phyloP scores from a whole-genome alignment of 30 jellyfish, hydroid and myxozoan genomes.

The Aurelia sp. region DNA sequence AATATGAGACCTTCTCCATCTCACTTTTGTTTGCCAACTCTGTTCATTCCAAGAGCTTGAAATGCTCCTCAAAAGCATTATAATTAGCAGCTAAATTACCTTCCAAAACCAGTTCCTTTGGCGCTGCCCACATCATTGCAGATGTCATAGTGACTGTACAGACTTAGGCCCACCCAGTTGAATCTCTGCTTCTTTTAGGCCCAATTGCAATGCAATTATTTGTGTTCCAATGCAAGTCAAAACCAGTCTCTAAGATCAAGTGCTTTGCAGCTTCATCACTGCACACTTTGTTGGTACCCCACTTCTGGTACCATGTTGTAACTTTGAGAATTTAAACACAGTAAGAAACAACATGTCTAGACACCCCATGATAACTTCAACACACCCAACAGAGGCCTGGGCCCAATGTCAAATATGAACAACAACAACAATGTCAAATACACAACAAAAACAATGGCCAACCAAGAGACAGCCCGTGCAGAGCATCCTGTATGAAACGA shows the following conservation, averaged over 20 bases:
- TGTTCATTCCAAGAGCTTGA: conserved; percentile 30
- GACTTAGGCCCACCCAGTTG: background rate
- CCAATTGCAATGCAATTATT: no score
- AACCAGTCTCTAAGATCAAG: background rate
- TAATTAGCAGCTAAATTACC: conserved; percentile 31
- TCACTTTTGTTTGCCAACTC: conserved; percentile 1
- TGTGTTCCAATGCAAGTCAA: no score
- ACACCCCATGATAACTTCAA: no score
- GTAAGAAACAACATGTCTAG: no score
- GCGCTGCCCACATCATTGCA: no score
- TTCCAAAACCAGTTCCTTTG: conserved; percentile 28
- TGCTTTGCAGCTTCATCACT: background rate
- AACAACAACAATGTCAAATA: background rate
- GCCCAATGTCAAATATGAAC: background rate
- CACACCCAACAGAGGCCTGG: background rate
- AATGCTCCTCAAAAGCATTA: conserved; percentile 19
- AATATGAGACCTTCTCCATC: conserved; percentile 29
- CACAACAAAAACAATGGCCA: background rate
- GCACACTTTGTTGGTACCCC: conserved; percentile 6
- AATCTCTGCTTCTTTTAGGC: conserved; percentile 3
- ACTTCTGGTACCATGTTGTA: conserved; percentile 20
- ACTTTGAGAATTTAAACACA: no score
- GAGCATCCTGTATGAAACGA: no score
- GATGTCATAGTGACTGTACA: conserved; percentile 8
- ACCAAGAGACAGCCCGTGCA: no score